Percentiles rank a stretch among this genome's conserved stretches.
Evolutionary conservation across 2,888 invertebrate species (phyloP).

Genomic region (Andrena bicolor): DNA sequence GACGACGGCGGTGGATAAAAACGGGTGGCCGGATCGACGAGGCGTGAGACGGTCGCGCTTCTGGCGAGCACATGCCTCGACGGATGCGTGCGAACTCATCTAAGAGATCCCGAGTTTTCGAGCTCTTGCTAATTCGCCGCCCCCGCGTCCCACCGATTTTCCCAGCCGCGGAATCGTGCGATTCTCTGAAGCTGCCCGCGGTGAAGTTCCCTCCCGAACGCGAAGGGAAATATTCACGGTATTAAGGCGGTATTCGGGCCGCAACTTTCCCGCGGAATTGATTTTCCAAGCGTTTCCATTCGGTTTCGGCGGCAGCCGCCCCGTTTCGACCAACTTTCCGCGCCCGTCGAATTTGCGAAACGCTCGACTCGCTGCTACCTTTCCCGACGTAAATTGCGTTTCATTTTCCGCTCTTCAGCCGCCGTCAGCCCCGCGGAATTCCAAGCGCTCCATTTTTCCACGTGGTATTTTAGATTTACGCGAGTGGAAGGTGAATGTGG

Average conservation of each 20-base stretch:
- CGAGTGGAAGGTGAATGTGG: too few species aligned
- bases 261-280: constrained; percentile 7
- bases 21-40: constrained; percentile 45
- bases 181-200: not conserved
- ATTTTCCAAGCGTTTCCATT: not conserved
- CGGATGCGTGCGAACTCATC: constrained; percentile 32
- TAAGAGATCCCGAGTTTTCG: not conserved
- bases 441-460: too few species aligned
- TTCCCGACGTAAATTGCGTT: too few species aligned
- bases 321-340: not conserved
- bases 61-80: constrained; percentile 58
- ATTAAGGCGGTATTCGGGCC: not conserved
- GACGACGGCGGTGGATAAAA: constrained; percentile 4
- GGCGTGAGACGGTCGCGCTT: constrained; percentile 53
- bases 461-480: too few species aligned
- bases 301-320: not conserved
- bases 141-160: not conserved
- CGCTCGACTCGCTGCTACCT: not conserved
- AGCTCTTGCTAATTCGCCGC: not conserved
- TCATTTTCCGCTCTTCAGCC: too few species aligned
- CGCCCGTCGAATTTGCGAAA: not conserved
- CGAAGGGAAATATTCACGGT: not conserved
- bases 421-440: too few species aligned
- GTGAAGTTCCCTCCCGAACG: not conserved
- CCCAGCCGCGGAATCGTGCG: not conserved